Percentiles rank a stretch among this genome's conserved stretches.
These are phyloP conservation scores for Diogma glabrata DNA, from an alignment of 2,888 invertebrate genomes.

Conservation along the genomic window DNA sequence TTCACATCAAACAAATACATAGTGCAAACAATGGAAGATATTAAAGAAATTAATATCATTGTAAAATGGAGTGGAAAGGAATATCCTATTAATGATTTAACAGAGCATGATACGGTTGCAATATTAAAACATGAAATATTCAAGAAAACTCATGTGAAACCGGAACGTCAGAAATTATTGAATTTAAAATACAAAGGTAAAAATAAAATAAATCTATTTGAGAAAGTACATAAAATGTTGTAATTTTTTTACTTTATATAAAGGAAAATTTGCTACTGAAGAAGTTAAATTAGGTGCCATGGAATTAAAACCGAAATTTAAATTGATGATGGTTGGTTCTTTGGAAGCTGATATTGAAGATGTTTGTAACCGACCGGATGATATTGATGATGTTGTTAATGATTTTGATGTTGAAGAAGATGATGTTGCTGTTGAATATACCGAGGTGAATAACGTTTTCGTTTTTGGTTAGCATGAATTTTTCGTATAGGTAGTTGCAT, in stretches of 20 bases:
- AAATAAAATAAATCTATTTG: background rate
- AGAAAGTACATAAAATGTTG: conserved; percentile 12
- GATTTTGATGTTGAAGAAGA: conserved; percentile 88
- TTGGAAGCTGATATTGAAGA: conserved; percentile 83
- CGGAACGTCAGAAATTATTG: conserved; percentile 86
- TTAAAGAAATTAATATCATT: conserved; percentile 42
- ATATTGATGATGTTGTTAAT: conserved; percentile 77
- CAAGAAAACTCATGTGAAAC: conserved; percentile 78
- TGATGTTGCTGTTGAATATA: conserved; percentile 56
- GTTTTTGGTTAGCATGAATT: too few species aligned
- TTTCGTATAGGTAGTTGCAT: too few species aligned
- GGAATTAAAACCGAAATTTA: conserved; percentile 75
- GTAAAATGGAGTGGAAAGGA: conserved; percentile 94
- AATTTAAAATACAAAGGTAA: conserved; percentile 87
- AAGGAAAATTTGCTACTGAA: conserved; percentile 77
- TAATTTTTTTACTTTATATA: conserved; percentile 7
- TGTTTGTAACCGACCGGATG: conserved; percentile 66
- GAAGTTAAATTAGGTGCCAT: conserved; percentile 61
- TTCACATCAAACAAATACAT: too few species aligned
- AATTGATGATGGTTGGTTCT: conserved; percentile 96
- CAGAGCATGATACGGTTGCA: conserved; percentile 66
- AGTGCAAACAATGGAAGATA: conserved; percentile 20
- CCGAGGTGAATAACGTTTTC: conserved; percentile 31
- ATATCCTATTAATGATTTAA: conserved; percentile 62
- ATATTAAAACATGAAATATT: conserved; percentile 72